Evolutionary conservation across 2,888 invertebrate genomes (phyloP), one percentile per base, ranked within the genome.

Genomic region (Pseudeuparius sepicola): DNA sequence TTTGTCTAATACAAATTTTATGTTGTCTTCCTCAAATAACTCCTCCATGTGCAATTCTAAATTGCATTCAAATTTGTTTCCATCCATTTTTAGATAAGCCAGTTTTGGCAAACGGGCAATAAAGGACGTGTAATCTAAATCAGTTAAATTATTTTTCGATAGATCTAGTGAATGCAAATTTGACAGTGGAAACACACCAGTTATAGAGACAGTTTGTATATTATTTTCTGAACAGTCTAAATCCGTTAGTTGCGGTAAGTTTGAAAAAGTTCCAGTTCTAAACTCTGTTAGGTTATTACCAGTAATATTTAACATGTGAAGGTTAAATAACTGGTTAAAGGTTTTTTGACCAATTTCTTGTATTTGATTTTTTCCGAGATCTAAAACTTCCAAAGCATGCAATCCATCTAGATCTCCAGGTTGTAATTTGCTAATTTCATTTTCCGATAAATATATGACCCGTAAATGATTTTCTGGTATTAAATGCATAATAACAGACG

Each of bases 91-190:
- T 2, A 62, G 32, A 33, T 53, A 54, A 1, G 57, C 42, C 4
- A 62, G 40, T 13, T 49, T 51, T 1, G 60, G 60, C 26, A 59
- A 40, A 31, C 60, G 48, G 1, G 51, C 42, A 7, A 56, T 47
- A 13, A 62, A 40, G 4, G 46, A 41, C 7, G 51, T 49, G 40
- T 60, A 62, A 39, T 62, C 59, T 3, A 62, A 37, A 40, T 59
- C 52, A 1, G 43, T 43, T 5, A 62, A 40, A 7, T 50, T 47
- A 37, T 61, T 62, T 32, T 46, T 40, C 0, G 60, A 57, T 3
- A 62, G 36, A 42, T 62, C 62, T 16, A 62, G 38, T 14, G 54
- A 51, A 36, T 60, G 55, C 5, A 62, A 40, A 40, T 50, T 58
- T 23, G 52, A 50, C 16, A 62, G 34, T 2, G 52, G 48, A 28